phyloP scores from a whole-genome alignment of 2,797 vertebrate genomes.

The Kryptopterus vitreolus region DNA sequence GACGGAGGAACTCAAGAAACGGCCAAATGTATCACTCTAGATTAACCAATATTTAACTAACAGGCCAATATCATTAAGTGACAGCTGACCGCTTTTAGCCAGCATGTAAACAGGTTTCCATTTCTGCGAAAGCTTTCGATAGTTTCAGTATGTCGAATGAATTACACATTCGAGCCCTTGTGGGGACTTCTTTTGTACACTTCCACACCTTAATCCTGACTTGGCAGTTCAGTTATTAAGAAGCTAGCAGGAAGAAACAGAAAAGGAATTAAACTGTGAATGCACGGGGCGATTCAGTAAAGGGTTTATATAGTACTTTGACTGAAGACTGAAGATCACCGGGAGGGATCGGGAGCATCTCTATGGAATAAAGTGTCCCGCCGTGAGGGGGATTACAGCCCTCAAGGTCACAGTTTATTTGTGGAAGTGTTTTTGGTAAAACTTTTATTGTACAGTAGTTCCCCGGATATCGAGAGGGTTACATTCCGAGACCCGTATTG shows the following conservation, averaged over 20 bases:
- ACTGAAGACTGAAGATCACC: neutral
- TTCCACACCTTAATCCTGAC: neutral
- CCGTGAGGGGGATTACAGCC: neutral
- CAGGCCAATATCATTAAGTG: neutral
- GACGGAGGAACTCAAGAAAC: neutral
- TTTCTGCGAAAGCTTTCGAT: neutral
- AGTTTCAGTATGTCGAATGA: neutral
- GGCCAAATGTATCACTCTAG: neutral
- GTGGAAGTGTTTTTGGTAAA: no score
- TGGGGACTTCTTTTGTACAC: neutral
- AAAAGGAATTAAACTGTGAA: conserved; percentile 2
- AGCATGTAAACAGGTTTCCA: neutral
- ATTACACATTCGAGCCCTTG: neutral
- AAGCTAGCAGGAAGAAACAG: conserved; percentile 4
- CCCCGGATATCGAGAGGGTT: no score
- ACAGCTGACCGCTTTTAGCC: neutral
- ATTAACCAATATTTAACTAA: neutral
- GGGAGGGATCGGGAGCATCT: conserved; percentile 30
- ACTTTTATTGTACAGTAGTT: no score
- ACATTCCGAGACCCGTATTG: no score
- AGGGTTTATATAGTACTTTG: conserved; percentile 48
- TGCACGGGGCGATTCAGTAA: conserved; percentile 64
- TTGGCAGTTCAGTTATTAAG: neutral
- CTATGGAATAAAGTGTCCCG: neutral
- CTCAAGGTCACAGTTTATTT: neutral